Evolutionary conservation across 2,888 invertebrate genomes (phyloP).

Genomic region (Lydus trimaculatus): DNA sequence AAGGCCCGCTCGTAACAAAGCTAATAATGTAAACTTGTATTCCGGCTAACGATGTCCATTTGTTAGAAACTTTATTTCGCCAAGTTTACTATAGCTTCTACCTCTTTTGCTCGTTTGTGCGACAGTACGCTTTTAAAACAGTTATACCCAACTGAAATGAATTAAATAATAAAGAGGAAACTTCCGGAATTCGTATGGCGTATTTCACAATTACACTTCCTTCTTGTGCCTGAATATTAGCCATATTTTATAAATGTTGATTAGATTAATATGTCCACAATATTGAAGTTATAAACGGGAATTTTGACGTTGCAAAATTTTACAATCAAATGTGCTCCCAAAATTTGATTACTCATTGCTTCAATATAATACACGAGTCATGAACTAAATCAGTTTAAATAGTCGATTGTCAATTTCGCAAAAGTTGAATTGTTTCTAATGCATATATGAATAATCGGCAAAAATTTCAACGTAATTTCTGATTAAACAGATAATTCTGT

Average conservation of each 20-base stretch:
- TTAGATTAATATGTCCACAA: slow-evolving; percentile 1
- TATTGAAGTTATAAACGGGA: background rate
- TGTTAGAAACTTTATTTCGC: slow-evolving; percentile 43
- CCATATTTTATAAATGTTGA: background rate
- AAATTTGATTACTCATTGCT: background rate
- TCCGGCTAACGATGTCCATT: slow-evolving; percentile 45
- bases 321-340: background rate
- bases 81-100: slow-evolving; percentile 33
- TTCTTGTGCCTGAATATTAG: background rate
- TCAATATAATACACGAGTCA: background rate
- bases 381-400: too few species aligned
- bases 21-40: slow-evolving; percentile 44
- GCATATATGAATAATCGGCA: background rate
- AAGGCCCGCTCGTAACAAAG: slow-evolving; percentile 42
- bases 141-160: slow-evolving; percentile 18
- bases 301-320: background rate
- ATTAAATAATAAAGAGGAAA: slow-evolving; percentile 22
- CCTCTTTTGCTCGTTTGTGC: slow-evolving; percentile 23
- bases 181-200: slow-evolving; percentile 7
- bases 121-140: slow-evolving; percentile 14
- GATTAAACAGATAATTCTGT: background rate
- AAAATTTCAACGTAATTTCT: background rate
- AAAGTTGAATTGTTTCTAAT: background rate
- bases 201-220: slow-evolving; percentile 6
- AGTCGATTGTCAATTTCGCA: background rate